phyloP scores from a whole-genome alignment of 2,113 vertebrate genomes.

The Gracilinanus agilis region DNA sequence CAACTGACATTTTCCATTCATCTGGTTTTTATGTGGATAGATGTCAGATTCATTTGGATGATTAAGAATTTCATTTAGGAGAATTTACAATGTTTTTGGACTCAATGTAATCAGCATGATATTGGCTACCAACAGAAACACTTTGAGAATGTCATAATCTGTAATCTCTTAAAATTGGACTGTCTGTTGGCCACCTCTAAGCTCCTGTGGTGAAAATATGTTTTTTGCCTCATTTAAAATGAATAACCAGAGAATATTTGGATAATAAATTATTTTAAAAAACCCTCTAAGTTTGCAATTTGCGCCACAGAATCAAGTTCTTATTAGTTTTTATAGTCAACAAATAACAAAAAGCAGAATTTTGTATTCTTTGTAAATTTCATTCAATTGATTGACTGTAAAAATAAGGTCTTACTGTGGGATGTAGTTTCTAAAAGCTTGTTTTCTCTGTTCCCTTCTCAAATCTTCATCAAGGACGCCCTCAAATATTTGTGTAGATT shows the following conservation, averaged over 20 bases:
- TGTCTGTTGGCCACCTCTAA: not conserved
- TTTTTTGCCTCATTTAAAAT: not conserved
- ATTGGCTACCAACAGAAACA: not conserved
- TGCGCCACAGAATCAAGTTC: not conserved
- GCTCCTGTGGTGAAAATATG: not conserved
- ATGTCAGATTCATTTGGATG: not conserved
- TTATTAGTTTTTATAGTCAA: not conserved
- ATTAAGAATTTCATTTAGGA: not conserved
- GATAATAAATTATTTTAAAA: no score
- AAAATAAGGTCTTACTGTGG: not conserved
- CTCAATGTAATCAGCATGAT: not conserved
- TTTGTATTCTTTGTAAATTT: not conserved
- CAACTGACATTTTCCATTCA: not conserved
- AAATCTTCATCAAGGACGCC: not conserved
- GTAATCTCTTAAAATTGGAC: not conserved
- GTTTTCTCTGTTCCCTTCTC: not conserved
- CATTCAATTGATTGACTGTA: not conserved
- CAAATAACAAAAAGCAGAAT: not conserved
- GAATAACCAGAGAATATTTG: no score
- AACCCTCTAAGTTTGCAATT: not conserved
- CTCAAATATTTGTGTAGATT: not conserved
- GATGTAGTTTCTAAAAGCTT: not conserved
- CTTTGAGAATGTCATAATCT: not conserved
- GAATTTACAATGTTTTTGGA: not conserved
- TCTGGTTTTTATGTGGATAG: not conserved